Percentiles rank a stretch among this genome's conserved stretches.
These are phyloP conservation scores for Regulus satrapa DNA, from an alignment of 2,113 vertebrate genomes.

Conservation along the genomic window DNA sequence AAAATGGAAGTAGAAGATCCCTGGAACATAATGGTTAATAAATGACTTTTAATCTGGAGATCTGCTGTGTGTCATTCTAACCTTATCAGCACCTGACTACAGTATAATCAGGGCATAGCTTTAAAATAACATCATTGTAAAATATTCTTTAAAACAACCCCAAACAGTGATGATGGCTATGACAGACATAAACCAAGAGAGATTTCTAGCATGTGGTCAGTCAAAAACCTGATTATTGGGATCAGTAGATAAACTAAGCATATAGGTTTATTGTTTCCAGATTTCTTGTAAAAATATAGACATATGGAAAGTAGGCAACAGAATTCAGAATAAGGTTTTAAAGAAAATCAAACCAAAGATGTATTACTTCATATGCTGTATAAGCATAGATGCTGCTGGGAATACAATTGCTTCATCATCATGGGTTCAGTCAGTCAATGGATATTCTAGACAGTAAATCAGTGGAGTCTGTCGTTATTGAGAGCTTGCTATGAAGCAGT, in stretches of 20 bases:
- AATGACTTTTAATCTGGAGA: background rate
- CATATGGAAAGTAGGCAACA: background rate
- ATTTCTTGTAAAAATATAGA: background rate
- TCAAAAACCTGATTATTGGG: background rate
- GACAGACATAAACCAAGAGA: background rate
- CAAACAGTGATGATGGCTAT: background rate
- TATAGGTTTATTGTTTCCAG: background rate
- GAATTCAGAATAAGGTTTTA: slow-evolving; percentile 20
- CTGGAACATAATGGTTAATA: background rate
- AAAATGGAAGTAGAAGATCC: background rate
- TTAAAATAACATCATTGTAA: background rate
- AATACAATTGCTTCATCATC: background rate
- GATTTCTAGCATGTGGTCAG: background rate
- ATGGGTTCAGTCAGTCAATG: background rate
- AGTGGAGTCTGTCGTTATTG: background rate
- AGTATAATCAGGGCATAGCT: background rate
- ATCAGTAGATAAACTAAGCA: background rate
- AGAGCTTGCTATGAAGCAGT: background rate
- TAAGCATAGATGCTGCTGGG: background rate
- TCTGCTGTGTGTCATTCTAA: background rate
- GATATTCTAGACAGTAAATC: slow-evolving; percentile 9
- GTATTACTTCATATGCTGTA: background rate
- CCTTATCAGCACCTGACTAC: background rate
- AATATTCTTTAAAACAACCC: background rate
- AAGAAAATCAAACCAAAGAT: background rate